Evolutionary conservation across 2,888 invertebrate genomes (phyloP).

Genomic region (Leuctra nigra): DNA sequence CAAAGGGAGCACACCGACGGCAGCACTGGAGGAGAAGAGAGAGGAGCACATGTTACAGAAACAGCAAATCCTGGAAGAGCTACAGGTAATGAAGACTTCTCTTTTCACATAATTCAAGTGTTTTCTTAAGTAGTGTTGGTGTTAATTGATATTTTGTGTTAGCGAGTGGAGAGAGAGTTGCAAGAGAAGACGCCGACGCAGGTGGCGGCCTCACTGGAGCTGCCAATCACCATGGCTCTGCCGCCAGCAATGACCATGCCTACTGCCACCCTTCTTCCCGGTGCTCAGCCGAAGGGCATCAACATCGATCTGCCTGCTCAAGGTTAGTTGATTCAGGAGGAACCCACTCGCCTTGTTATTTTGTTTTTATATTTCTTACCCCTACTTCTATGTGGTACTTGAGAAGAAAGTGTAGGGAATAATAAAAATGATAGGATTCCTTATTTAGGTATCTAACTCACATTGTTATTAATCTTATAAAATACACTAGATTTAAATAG

Average conservation of each 20-base stretch:
- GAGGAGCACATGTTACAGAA: constrained; percentile 60
- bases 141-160: constrained; percentile 28
- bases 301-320: constrained; percentile 44
- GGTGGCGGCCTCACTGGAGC: constrained; percentile 23
- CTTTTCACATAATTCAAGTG: neutral
- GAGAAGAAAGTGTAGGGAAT: no score
- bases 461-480: no score
- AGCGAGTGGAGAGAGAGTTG: constrained; percentile 63
- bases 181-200: constrained; percentile 45
- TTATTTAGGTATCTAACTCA: no score
- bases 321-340: no score
- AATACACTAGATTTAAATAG: no score
- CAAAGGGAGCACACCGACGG: constrained; percentile 39
- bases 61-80: constrained; percentile 63
- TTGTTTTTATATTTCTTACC: no score
- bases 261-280: constrained; percentile 37
- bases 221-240: constrained; percentile 20
- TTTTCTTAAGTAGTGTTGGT: neutral
- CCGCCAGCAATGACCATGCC: constrained; percentile 33
- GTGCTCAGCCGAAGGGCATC: constrained; percentile 36
- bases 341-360: no score
- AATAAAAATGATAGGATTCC: no score
- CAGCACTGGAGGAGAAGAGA: constrained; percentile 27
- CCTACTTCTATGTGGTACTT: no score
- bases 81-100: constrained; percentile 39